Evolutionary conservation across 2,888 invertebrate species (phyloP), one percentile per base, ranked within the genome.

Genomic region (Blera fallax): DNA sequence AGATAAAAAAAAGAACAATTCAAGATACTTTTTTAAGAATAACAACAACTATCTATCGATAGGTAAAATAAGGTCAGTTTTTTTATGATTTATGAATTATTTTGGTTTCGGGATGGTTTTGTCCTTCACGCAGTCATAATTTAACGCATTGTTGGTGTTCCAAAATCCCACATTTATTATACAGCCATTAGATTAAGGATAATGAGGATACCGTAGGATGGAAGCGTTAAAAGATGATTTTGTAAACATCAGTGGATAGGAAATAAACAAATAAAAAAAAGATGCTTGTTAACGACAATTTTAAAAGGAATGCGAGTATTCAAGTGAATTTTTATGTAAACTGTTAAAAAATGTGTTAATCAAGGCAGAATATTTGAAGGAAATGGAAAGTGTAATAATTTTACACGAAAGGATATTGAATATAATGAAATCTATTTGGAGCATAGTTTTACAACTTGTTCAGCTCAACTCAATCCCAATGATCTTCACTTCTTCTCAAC

Each of bases 41-140:
- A 29, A 27, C 65, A 58, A 72, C 58, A 72, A 54, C 37, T 2
- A 24, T 40, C 21, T 45, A 56, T 69, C 27, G 56, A 69, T 70
- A 87, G 65, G 74, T 78, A 87, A 87, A 87, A 87, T 54, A 67
- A 54, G 45, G 89, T 89, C 89, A 88, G 88, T 89, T 24, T 90
- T 89, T 90, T 90, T 90, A 90, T 90, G 91, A 91, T 91, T 91
- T 91, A 91, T 91, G 91, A 89, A 90, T 89, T 91, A 89, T 87
- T 90, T 90, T 90, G 89, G 90, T 90, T 90, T 88, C 87, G 18
- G 60, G 16, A 58, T 80, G 88, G 89, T 89, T 90, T 88, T 88
- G 83, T 76, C 74, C 83, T 83, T 83, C 70, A 77, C 67, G 40
- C 56, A 78, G 80, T 78, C 69, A 73, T 69, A 69, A 82, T 73